These are phyloP conservation scores for Drosophila anomelani DNA, from an alignment of 2,888 invertebrate species.

Conservation along the genomic window DNA sequence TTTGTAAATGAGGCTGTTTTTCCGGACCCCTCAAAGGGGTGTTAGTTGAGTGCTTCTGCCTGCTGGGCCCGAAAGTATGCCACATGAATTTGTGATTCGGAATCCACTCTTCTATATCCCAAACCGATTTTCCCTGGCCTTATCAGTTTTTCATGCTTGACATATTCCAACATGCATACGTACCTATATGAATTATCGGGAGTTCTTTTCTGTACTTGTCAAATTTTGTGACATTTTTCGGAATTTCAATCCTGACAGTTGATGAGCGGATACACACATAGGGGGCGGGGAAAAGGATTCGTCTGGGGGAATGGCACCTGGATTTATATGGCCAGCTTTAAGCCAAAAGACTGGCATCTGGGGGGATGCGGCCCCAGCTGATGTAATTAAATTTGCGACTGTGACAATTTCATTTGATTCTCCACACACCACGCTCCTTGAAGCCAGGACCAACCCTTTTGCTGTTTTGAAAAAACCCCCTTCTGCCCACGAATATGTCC, in stretches of 20 bases:
- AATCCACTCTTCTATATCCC: conserved; percentile 18
- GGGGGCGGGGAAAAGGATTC: neutral
- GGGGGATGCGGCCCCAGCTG: conserved; percentile 26
- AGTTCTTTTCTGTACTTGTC: conserved; percentile 59
- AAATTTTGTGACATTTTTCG: conserved; percentile 77
- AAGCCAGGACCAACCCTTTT: conserved; percentile 65
- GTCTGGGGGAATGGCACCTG: conserved; percentile 21
- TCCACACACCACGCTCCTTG: conserved; percentile 3
- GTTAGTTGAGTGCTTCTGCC: conserved; percentile 28
- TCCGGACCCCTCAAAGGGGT: conserved; percentile 1
- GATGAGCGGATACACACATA: conserved; percentile 43
- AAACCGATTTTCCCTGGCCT: conserved; percentile 37
- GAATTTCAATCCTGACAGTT: conserved; percentile 78
- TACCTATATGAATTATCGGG: conserved; percentile 51
- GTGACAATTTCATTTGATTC: conserved; percentile 72
- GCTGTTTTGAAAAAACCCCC: conserved; percentile 30
- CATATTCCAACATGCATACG: conserved; percentile 59
- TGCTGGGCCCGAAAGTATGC: conserved; percentile 20
- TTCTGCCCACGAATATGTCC: conserved; percentile 3
- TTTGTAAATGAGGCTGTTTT: conserved; percentile 57
- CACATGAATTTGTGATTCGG: conserved; percentile 18
- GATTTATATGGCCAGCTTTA: conserved; percentile 33
- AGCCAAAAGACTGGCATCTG: conserved; percentile 3
- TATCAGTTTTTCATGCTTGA: conserved; percentile 80
- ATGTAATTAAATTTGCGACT: conserved; percentile 82